These are phyloP conservation scores for Lordiphosa collinella DNA, from an alignment of 1,140 invertebrate genomes.

Conservation along the genomic window DNA sequence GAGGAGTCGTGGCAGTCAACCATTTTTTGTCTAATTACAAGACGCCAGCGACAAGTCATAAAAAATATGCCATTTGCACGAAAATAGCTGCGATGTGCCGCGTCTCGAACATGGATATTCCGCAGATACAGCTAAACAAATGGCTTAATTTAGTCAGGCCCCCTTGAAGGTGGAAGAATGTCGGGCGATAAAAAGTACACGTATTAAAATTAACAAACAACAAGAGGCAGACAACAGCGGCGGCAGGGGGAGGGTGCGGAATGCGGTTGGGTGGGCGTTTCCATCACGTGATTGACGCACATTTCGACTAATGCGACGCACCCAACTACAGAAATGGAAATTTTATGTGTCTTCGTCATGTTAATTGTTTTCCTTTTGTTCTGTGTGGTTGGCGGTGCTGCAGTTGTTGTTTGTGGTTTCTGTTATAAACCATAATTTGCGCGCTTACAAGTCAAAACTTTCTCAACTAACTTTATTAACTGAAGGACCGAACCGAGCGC, in stretches of 20 bases:
- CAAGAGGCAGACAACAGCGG: conserved; percentile 45
- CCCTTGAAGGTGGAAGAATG: conserved; percentile 21
- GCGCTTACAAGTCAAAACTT: conserved; percentile 67
- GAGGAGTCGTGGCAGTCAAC: conserved; percentile 35
- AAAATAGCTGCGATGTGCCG: conserved; percentile 53
- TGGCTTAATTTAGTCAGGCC: conserved; percentile 39
- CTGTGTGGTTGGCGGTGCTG: conserved; percentile 23
- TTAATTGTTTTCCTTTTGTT: conserved; percentile 66
- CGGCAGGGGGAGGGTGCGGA: background rate
- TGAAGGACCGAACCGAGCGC: conserved; percentile 27
- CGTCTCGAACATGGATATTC: conserved; percentile 21
- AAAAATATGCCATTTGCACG: conserved; percentile 66
- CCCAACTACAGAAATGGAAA: conserved; percentile 42
- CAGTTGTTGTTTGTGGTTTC: conserved; percentile 22
- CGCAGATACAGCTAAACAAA: conserved; percentile 50
- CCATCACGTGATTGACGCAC: conserved; percentile 65
- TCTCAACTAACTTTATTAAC: conserved; percentile 74
- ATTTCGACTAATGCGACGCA: conserved; percentile 50
- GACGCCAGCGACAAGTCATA: conserved; percentile 45
- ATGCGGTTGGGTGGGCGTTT: conserved; percentile 8
- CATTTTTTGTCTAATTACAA: conserved; percentile 58
- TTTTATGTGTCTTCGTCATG: conserved; percentile 77
- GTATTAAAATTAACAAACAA: conserved; percentile 72
- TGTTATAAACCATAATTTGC: conserved; percentile 71
- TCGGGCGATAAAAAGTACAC: conserved; percentile 58